Conservation (phyloP, 2,888 invertebrate genomes). For the Caenorhabditis panamensis region DNA sequence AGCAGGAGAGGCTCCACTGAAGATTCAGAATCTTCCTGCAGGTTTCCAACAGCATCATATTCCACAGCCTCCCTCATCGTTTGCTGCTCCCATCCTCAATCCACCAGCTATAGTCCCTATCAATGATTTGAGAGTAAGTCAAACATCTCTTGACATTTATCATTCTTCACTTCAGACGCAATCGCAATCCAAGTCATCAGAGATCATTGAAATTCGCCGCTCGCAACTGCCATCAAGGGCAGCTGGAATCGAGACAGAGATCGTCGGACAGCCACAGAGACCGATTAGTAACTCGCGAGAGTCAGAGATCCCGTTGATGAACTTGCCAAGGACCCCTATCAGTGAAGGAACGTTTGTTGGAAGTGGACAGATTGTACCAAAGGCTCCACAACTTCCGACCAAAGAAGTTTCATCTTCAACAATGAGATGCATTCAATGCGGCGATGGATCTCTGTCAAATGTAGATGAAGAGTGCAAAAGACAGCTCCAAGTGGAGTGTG, state of each 20-base stretch:
- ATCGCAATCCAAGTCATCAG: constrained; percentile 46
- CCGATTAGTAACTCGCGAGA: constrained; percentile 50
- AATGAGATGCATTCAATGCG: constrained; percentile 76
- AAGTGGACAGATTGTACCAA: constrained; percentile 47
- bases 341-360: constrained; percentile 59
- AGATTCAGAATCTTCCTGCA: constrained; percentile 52
- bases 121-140: constrained; percentile 67
- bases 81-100: constrained; percentile 64
- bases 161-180: constrained; percentile 17
- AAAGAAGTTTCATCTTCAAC: constrained; percentile 45
- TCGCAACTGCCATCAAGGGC: constrained; percentile 49
- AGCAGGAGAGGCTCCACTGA: constrained; percentile 39
- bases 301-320: constrained; percentile 55
- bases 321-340: constrained; percentile 37
- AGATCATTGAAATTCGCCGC: constrained; percentile 52
- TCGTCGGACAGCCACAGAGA: constrained; percentile 29
- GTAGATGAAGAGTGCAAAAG: constrained; percentile 68
- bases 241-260: constrained; percentile 53
- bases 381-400: constrained; percentile 38
- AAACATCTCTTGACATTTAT: neutral
- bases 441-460: constrained; percentile 66
- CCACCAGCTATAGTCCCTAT: constrained; percentile 69
- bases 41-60: constrained; percentile 7
- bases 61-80: constrained; percentile 25
- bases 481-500: constrained; percentile 69